phyloP scores from a whole-genome alignment of 2,797 vertebrate species.

The Mus spretus region DNA sequence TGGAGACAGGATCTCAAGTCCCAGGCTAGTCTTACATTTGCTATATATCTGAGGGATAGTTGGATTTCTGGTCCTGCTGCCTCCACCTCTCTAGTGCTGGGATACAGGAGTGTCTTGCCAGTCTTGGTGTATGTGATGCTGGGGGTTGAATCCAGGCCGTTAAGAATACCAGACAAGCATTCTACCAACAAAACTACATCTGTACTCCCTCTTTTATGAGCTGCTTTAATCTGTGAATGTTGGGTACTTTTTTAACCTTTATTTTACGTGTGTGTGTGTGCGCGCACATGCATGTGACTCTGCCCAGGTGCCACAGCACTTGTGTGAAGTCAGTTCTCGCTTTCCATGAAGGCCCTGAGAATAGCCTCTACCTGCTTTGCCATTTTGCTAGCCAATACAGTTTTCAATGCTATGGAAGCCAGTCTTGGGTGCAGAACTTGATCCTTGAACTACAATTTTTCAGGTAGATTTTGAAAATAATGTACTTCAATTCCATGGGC shows the following conservation, averaged over 20 bases:
- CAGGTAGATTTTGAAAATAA: background rate
- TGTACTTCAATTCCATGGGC: background rate
- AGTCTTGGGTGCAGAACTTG: background rate
- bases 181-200: background rate
- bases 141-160: background rate
- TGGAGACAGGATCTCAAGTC: background rate
- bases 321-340: background rate
- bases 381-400: background rate
- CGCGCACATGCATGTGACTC: background rate
- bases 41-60: background rate
- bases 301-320: background rate
- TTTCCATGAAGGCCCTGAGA: background rate
- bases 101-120: background rate
- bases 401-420: constrained; percentile 36
- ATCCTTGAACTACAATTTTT: constrained; percentile 4
- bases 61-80: background rate
- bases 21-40: background rate
- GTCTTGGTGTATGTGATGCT: background rate
- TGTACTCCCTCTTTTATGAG: background rate
- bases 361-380: background rate
- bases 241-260: background rate
- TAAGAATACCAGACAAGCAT: background rate
- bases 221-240: constrained; percentile 7
- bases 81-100: background rate
- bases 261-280: background rate